These are phyloP conservation scores for Anorthoa munda DNA, from an alignment of 2,888 invertebrate species.

Conservation along the genomic window DNA sequence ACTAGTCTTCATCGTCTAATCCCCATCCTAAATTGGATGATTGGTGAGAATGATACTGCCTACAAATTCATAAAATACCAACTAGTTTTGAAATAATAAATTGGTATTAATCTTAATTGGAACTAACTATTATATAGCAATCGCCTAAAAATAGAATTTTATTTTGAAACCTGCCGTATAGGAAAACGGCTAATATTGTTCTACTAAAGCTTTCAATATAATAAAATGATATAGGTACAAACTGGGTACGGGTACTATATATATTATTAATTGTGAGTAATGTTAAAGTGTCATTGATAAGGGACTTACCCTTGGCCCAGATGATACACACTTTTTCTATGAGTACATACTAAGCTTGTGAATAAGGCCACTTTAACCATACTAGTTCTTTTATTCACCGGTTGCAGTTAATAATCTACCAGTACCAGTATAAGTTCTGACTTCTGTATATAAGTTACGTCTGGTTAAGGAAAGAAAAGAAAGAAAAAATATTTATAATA, in stretches of 20 bases:
- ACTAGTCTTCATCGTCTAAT: background rate
- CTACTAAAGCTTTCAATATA: too few species aligned
- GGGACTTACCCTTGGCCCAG: background rate
- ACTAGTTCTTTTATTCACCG: background rate
- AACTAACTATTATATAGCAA: background rate
- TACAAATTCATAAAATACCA: constrained; percentile 14
- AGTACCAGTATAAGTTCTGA: too few species aligned
- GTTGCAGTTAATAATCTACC: background rate
- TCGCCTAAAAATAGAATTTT: background rate
- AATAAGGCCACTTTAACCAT: background rate
- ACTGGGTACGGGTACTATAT: too few species aligned
- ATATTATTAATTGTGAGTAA: background rate
- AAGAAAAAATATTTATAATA: too few species aligned
- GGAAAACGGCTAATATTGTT: background rate
- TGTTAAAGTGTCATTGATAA: background rate
- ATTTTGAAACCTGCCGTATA: too few species aligned
- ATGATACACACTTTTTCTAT: background rate
- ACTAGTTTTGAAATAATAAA: constrained; percentile 17
- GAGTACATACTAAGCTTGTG: background rate
- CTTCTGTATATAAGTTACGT: too few species aligned
- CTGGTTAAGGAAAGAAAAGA: too few species aligned
- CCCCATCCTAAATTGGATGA: constrained; percentile 12
- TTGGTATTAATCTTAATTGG: constrained; percentile 25
- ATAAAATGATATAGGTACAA: too few species aligned
- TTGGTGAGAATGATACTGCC: constrained; percentile 6